Conservation (phyloP, 2,888 invertebrate genomes). For the Andrena trimmerana region DNA sequence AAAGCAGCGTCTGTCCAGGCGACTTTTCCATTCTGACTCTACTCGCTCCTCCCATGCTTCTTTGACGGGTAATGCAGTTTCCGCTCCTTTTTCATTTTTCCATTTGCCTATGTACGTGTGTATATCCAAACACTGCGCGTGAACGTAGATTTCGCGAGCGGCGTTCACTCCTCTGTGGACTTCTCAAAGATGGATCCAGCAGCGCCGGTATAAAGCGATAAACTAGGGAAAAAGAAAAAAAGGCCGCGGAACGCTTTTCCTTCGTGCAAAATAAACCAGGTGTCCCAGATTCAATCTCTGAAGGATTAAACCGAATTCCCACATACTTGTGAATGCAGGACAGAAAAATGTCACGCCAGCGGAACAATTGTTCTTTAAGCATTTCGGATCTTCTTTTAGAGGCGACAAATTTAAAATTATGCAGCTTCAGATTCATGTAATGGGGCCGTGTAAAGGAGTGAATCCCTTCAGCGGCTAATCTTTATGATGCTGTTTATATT, state of each 20-base stretch:
- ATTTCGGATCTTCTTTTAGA: conserved; percentile 32
- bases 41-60: background rate
- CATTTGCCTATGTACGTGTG: background rate
- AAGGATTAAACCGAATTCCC: conserved; percentile 55
- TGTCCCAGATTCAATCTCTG: conserved; percentile 53
- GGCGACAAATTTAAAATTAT: background rate
- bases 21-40: background rate
- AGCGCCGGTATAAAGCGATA: conserved; percentile 40
- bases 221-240: conserved; percentile 9
- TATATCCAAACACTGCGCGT: conserved; percentile 18
- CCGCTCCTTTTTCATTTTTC: conserved; percentile 5
- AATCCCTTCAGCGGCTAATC: background rate
- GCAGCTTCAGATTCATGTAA: background rate
- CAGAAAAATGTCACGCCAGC: conserved; percentile 39
- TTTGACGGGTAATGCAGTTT: background rate
- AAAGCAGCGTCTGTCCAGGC: background rate
- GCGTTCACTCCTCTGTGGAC: conserved; percentile 12
- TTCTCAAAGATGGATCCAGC: conserved; percentile 48
- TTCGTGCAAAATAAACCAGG: conserved; percentile 56
- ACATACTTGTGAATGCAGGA: conserved; percentile 46
- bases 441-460: background rate
- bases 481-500: background rate
- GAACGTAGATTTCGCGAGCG: conserved; percentile 15
- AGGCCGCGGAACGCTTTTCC: conserved; percentile 25
- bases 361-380: conserved; percentile 47